These are phyloP conservation scores for Ctenopoma kingsleyae DNA, from an alignment of 2,797 vertebrate species.

Conservation along the genomic window DNA sequence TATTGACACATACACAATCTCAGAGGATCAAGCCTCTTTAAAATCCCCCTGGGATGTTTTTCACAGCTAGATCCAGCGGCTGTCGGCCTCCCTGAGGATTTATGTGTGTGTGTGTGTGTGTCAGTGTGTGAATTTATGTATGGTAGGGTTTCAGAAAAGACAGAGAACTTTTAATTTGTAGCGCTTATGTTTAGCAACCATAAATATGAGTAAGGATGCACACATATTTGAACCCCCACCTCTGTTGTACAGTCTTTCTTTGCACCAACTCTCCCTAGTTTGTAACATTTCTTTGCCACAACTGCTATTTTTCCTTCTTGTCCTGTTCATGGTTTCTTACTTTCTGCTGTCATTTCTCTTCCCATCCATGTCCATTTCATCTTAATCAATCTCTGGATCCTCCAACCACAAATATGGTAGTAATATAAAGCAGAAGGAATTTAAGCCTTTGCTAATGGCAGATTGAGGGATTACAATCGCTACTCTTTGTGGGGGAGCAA, in stretches of 20 bases:
- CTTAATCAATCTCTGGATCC: constrained; percentile 4
- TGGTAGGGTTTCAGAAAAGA: constrained; percentile 1
- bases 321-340: constrained; percentile 8
- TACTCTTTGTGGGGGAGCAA: constrained; percentile 7
- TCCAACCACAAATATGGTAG: constrained; percentile 39
- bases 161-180: constrained; percentile 25
- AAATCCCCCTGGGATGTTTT: constrained; percentile 77
- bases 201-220: constrained; percentile 25
- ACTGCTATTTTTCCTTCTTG: not conserved
- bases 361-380: not conserved
- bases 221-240: not conserved
- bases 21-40: constrained; percentile 68
- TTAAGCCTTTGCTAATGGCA: constrained; percentile 62
- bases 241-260: not conserved
- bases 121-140: constrained; percentile 6
- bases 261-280: not conserved
- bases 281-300: constrained; percentile 1
- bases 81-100: constrained; percentile 56
- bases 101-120: constrained; percentile 15
- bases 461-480: constrained; percentile 59
- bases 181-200: constrained; percentile 25
- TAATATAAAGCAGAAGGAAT: constrained; percentile 55
- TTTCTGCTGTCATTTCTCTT: constrained; percentile 6
- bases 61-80: constrained; percentile 51
- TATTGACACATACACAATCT: constrained; percentile 71